These are phyloP conservation scores for Sebastes hubbsi DNA, from an alignment of 2,797 vertebrate species.

Conservation along the genomic window DNA sequence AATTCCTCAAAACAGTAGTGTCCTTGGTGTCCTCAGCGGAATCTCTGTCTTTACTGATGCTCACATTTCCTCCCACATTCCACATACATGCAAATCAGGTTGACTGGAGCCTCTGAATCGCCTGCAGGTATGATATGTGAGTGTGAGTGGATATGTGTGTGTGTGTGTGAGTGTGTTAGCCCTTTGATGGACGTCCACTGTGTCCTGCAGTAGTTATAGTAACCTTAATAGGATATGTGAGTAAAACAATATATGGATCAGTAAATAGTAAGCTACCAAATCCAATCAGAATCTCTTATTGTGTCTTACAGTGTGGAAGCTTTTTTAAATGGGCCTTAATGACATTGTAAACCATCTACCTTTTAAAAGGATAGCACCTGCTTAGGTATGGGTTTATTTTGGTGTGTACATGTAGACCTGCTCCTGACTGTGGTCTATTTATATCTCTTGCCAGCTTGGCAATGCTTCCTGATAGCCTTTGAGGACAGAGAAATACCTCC, in stretches of 20 bases:
- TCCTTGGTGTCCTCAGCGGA: constrained; percentile 17
- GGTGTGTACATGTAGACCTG: constrained; percentile 61
- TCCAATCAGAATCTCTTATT: background rate
- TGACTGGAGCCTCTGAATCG: constrained; percentile 28
- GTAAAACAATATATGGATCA: background rate
- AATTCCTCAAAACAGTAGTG: background rate
- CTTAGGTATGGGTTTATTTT: constrained; percentile 58
- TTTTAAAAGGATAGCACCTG: constrained; percentile 25
- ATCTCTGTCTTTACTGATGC: constrained; percentile 8
- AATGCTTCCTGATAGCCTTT: constrained; percentile 71
- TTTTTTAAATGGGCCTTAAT: constrained; percentile 41
- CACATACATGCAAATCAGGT: constrained; percentile 43
- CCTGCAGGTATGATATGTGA: constrained; percentile 38
- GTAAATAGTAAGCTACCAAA: constrained; percentile 2
- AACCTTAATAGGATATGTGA: background rate
- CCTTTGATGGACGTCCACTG: constrained; percentile 35
- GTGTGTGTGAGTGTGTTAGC: constrained; percentile 15
- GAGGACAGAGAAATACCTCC: constrained; percentile 76
- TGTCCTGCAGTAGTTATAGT: constrained; percentile 5
- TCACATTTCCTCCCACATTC: constrained; percentile 29
- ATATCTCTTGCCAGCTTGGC: constrained; percentile 76
- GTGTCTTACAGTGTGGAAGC: constrained; percentile 6
- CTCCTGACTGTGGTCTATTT: constrained; percentile 72
- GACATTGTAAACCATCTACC: constrained; percentile 33
- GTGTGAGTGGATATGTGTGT: constrained; percentile 17